These are phyloP conservation scores for Nylanderia fulva DNA, from an alignment of 1,140 invertebrate species.

Conservation along the genomic window DNA sequence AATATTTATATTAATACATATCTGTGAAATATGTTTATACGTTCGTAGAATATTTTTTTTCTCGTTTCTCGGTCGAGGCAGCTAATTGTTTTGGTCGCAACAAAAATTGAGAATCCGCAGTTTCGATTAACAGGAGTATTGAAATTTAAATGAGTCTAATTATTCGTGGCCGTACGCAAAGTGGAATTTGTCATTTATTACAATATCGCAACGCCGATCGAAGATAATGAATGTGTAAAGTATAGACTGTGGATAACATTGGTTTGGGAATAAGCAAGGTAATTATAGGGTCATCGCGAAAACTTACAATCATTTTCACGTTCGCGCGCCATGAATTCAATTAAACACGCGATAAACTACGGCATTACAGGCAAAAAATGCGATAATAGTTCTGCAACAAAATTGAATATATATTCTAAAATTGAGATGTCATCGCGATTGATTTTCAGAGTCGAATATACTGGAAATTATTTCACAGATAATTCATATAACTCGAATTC, in stretches of 20 bases:
- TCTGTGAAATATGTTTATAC: neutral
- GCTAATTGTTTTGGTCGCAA: neutral
- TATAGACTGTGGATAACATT: conserved; percentile 21
- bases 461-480: neutral
- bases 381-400: neutral
- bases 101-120: neutral
- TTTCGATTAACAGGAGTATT: conserved; percentile 9
- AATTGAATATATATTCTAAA: neutral
- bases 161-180: neutral
- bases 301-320: conserved; percentile 50
- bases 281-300: conserved; percentile 28
- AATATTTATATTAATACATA: too few species aligned
- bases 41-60: neutral
- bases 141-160: conserved; percentile 8
- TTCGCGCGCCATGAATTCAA: conserved; percentile 25
- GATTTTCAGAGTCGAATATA: neutral
- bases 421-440: neutral
- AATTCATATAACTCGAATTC: neutral
- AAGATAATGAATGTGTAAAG: neutral
- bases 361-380: neutral
- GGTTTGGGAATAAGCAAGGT: conserved; percentile 32
- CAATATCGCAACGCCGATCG: neutral
- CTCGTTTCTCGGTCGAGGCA: neutral
- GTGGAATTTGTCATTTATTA: conserved; percentile 17
- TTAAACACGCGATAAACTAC: conserved; percentile 23